A percentile compares a stretch with the other conserved stretches of the same genome.
phyloP scores from a whole-genome alignment of 2,797 vertebrate species.

The Galaxias olidus region DNA sequence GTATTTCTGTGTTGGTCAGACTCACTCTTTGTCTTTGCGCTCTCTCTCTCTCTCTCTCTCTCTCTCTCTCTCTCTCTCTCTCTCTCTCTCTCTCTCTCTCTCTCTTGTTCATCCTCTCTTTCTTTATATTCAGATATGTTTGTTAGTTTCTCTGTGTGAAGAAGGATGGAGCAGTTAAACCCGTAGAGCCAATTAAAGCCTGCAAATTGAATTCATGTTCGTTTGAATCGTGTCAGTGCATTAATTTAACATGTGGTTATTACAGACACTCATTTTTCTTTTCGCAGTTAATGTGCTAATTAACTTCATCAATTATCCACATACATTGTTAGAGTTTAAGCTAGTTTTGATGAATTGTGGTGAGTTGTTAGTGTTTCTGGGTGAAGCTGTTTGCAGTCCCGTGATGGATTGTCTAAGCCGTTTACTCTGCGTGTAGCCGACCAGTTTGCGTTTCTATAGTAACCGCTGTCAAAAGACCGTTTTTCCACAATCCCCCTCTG shows the following conservation, averaged over 20 bases:
- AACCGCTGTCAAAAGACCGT: background rate
- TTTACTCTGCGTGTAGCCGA: background rate
- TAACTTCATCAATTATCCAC: conserved; percentile 67
- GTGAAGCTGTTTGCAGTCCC: conserved; percentile 54
- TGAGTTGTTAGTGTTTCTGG: conserved; percentile 57
- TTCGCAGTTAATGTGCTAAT: conserved; percentile 67
- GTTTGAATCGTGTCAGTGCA: conserved; percentile 61
- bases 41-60: conserved; percentile 16
- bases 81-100: conserved; percentile 13
- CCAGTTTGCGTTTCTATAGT: background rate
- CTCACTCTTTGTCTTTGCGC: too few relatives aligned
- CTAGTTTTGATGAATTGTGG: conserved; percentile 72
- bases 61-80: conserved; percentile 21
- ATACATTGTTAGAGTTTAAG: conserved; percentile 65
- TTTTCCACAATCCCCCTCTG: conserved; percentile 40
- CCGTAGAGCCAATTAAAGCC: conserved; percentile 55
- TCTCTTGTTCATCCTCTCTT: conserved; percentile 24
- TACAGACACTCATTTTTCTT: conserved; percentile 62
- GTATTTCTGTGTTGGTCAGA: too few relatives aligned
- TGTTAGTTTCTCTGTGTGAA: conserved; percentile 11
- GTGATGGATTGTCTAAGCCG: background rate
- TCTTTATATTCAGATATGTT: conserved; percentile 49
- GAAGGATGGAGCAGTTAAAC: conserved; percentile 31
- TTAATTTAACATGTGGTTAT: conserved; percentile 68
- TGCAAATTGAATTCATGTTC: conserved; percentile 60